These are phyloP conservation scores for Ariolimax columbianus DNA, from an alignment of 2,888 invertebrate species.

Conservation along the genomic window DNA sequence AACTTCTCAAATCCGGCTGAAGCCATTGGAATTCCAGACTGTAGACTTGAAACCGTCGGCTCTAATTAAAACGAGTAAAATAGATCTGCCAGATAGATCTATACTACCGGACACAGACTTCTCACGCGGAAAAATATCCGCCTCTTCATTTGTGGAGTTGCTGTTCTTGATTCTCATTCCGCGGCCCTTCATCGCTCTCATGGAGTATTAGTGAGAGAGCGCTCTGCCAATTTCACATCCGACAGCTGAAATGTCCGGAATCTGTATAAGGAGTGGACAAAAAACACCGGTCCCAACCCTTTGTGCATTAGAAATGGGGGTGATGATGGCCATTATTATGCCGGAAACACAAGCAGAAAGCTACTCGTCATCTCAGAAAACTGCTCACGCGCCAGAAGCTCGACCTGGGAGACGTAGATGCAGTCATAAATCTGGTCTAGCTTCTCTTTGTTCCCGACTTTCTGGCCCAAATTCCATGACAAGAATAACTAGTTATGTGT, in stretches of 20 bases:
- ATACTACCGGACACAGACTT: background rate
- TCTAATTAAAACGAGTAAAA: constrained; percentile 17
- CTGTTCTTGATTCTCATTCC: constrained; percentile 28
- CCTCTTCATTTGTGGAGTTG: background rate
- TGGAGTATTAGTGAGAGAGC: constrained; percentile 35
- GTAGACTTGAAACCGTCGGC: background rate
- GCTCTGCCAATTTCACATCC: constrained; percentile 30
- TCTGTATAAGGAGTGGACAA: background rate
- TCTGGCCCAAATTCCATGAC: background rate
- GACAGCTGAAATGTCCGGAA: background rate
- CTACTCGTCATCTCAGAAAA: constrained; percentile 1
- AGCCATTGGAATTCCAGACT: constrained; percentile 30
- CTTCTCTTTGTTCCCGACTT: background rate
- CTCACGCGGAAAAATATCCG: background rate
- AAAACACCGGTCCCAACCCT: background rate
- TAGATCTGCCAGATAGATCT: background rate
- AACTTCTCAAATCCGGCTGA: background rate
- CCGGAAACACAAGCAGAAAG: background rate
- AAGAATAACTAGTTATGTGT: background rate
- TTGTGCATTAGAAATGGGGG: background rate
- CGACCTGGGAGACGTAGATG: background rate
- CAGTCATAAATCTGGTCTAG: background rate
- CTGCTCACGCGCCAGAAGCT: background rate
- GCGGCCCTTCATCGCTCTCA: background rate
- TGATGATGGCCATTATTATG: background rate